Evolutionary conservation across 2,113 vertebrate genomes (phyloP).

Genomic region (Dolichallabes microphthalmus): DNA sequence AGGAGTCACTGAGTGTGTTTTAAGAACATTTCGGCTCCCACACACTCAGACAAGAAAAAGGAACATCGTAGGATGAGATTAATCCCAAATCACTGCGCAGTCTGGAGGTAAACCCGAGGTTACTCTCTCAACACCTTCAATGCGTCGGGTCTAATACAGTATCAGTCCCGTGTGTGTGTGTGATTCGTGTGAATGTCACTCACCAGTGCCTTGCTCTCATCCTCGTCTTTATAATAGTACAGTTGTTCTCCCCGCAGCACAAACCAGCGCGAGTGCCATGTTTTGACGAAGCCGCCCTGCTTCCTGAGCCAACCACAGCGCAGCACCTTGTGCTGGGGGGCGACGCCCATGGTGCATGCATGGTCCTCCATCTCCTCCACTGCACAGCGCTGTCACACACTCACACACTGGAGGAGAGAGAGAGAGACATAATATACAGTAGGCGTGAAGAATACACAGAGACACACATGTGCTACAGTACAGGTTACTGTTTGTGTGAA

Average conservation of each 20-base stretch:
- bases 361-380: constrained; percentile 84
- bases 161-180: neutral
- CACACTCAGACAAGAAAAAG: neutral
- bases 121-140: neutral
- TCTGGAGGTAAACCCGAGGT: neutral
- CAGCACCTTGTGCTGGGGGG: constrained; percentile 66
- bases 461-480: neutral
- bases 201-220: constrained; percentile 95
- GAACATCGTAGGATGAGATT: neutral
- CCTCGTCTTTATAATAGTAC: constrained; percentile 95
- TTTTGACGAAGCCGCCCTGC: constrained; percentile 98
- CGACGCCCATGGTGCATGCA: constrained; percentile 65
- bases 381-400: neutral
- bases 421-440: constrained; percentile 36
- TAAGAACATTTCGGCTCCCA: neutral
- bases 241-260: constrained; percentile 93
- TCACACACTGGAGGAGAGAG: constrained; percentile 21
- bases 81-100: neutral
- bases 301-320: constrained; percentile 96
- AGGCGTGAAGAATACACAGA: constrained; percentile 40
- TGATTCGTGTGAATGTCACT: constrained; percentile 57
- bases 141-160: neutral
- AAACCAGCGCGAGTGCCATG: constrained; percentile 97
- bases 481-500: neutral
- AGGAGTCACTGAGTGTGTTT: neutral